These are phyloP conservation scores for Zeuzera pyrina DNA, from an alignment of 2,888 invertebrate species.

Conservation along the genomic window DNA sequence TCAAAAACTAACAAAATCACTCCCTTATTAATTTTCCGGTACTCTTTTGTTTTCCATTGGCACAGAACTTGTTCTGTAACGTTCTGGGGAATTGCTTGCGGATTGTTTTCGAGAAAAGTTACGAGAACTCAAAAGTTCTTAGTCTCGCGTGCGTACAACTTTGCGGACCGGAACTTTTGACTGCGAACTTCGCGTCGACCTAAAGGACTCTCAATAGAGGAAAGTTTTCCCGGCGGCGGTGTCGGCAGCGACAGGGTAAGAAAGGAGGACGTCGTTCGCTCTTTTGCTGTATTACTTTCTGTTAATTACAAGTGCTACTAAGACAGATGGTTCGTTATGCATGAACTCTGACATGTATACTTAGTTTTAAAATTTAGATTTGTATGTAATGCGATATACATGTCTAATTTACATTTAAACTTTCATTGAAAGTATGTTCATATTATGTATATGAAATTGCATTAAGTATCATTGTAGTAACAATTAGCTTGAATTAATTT, in stretches of 20 bases:
- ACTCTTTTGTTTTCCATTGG: conserved; percentile 26
- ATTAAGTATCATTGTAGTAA: too few species aligned
- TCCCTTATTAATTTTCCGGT: conserved; percentile 15
- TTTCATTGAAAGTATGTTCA: too few species aligned
- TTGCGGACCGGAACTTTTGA: conserved; percentile 50
- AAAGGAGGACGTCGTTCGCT: conserved; percentile 5
- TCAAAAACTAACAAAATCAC: conserved; percentile 3
- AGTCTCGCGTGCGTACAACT: conserved; percentile 51
- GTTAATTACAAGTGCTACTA: too few species aligned
- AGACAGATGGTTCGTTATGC: too few species aligned
- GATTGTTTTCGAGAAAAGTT: conserved; percentile 54
- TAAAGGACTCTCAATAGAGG: conserved; percentile 38
- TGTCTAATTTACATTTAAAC: too few species aligned
- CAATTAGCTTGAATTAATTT: too few species aligned
- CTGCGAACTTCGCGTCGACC: conserved; percentile 52
- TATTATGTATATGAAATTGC: too few species aligned
- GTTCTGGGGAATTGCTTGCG: conserved; percentile 23
- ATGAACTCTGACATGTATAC: too few species aligned
- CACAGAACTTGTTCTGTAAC: conserved; percentile 11
- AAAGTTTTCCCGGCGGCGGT: conserved; percentile 30
- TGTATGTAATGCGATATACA: too few species aligned
- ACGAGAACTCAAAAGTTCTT: conserved; percentile 39
- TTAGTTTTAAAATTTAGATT: too few species aligned
- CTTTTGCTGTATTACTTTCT: conserved; percentile 5
- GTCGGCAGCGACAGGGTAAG: conserved; percentile 2